phyloP scores from a whole-genome alignment of 2,888 invertebrate genomes.

The Drosophila meridiana region DNA sequence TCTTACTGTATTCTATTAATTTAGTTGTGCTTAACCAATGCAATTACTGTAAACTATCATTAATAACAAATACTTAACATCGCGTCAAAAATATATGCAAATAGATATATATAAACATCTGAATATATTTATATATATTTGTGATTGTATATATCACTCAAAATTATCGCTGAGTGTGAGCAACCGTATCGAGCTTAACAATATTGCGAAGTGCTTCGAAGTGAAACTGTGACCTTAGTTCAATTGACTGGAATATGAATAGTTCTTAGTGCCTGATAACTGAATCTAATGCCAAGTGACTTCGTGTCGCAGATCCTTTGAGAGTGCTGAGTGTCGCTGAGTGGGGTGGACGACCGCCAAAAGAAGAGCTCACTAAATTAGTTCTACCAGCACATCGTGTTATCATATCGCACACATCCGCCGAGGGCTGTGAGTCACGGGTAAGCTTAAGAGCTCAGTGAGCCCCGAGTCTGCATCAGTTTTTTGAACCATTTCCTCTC shows the following conservation, averaged over 20 bases:
- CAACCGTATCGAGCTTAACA: slow-evolving; percentile 27
- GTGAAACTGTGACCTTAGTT: slow-evolving; percentile 71
- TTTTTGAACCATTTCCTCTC: not conserved
- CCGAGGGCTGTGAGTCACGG: slow-evolving; percentile 87
- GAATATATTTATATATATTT: not conserved
- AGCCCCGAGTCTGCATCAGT: not conserved
- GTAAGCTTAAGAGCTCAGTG: slow-evolving; percentile 76
- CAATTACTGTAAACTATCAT: slow-evolving; percentile 13
- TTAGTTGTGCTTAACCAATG: slow-evolving; percentile 14
- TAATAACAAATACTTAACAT: slow-evolving; percentile 20
- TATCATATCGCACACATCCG: slow-evolving; percentile 89
- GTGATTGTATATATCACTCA: not conserved
- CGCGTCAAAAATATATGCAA: not conserved
- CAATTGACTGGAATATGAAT: slow-evolving; percentile 82
- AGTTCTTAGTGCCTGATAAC: slow-evolving; percentile 19
- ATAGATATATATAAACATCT: not conserved
- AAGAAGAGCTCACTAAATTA: slow-evolving; percentile 84
- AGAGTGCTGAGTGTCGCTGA: slow-evolving; percentile 87
- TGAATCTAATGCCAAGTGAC: slow-evolving; percentile 28
- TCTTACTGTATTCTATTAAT: slow-evolving; percentile 3
- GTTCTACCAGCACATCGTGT: slow-evolving; percentile 86
- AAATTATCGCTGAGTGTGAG: slow-evolving; percentile 15
- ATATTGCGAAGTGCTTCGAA: slow-evolving; percentile 60
- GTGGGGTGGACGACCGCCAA: slow-evolving; percentile 90
- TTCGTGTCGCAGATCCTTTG: slow-evolving; percentile 76